Base-by-base conservation (phyloP, 2,888 invertebrate species). In the Catocala nupta region DNA sequence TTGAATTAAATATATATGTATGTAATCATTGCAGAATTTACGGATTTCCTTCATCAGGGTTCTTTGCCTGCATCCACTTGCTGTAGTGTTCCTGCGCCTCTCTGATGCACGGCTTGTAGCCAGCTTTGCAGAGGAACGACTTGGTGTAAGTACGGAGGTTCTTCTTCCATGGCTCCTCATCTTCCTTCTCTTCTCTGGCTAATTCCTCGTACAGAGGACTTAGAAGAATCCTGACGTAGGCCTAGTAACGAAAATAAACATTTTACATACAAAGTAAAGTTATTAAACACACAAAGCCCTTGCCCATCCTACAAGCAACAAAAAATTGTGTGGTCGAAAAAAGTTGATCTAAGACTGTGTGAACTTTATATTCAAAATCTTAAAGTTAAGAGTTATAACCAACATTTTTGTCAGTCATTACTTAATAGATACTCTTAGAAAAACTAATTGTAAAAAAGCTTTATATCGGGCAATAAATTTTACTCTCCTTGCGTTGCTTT, bases 11-110 rank as follows among this genome's bases (percentile, higher is more conserved):
- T 25, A 3, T 25, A 25, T 3, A 3, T 3, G 11, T 44, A 11
- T 11, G 44, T 44, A 44, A n/a, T 25, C 25, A 39, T 39, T 39
- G 36, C 1, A 48, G 50, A 51, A 95, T 96, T 95, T 86, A 98
- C 97, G 97, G 97, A 85, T 97, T 97, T 73, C 97, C 96, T 79
- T 96, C 96, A 87, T 97, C 97, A 6, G 97, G 97, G 77, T 96
- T 95, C 45, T 95, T 95, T 16, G 95, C 95, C 51, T 95, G 94
- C 95, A 97, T 96, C 98, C 98, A 98, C 75, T 96, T 95, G 59
- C 95, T 94, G 84, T 95, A 98, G 44, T 96, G 96, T 4, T 94
- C 93, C 79, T 96, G 96, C 0, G 98, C 97, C 78, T 97, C 96
- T 71, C 95, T 93, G 47, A 98, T 95, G 82, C 98, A 98, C 0